Evolutionary conservation across 2,888 invertebrate species (phyloP).

Genomic region (Strigamia crassipes): DNA sequence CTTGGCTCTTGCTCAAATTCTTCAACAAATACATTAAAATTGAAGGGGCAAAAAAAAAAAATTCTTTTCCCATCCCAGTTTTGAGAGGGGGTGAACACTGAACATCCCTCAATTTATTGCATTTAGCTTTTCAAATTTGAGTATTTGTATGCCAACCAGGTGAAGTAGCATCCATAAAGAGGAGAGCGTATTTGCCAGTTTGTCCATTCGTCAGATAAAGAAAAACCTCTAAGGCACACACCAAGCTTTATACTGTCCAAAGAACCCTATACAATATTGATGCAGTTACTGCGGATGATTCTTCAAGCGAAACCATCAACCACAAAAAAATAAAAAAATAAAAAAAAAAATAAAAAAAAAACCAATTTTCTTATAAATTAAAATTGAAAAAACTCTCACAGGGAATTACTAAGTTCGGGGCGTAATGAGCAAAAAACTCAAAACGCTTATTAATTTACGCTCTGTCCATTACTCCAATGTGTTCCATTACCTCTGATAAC

Average conservation of each 20-base stretch:
- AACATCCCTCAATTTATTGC: conserved; percentile 36
- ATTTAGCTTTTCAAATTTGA: conserved; percentile 18
- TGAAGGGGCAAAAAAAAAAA: not conserved
- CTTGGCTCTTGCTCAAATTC: not conserved
- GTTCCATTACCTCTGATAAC: conserved; percentile 32
- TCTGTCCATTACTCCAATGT: conserved; percentile 34
- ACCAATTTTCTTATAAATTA: conserved; percentile 12
- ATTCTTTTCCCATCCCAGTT: not conserved
- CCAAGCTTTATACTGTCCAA: conserved; percentile 28
- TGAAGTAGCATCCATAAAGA: conserved; percentile 38
- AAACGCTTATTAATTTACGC: not conserved
- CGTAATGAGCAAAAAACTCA: not conserved
- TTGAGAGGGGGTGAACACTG: not conserved
- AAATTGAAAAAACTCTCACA: not conserved
- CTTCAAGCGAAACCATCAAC: not conserved
- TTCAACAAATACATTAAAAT: not conserved
- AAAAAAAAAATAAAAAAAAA: not conserved
- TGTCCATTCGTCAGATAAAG: conserved; percentile 35
- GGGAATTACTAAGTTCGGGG: no score
- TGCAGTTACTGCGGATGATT: conserved; percentile 12
- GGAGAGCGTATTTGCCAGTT: conserved; percentile 38
- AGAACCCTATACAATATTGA: conserved; percentile 36
- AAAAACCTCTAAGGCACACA: conserved; percentile 37
- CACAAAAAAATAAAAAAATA: not conserved
- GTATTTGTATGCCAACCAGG: conserved; percentile 40